Percentiles rank a stretch among this genome's conserved stretches.
phyloP scores from a whole-genome alignment of 2,113 vertebrate genomes.

The Pluvianellus socialis region DNA sequence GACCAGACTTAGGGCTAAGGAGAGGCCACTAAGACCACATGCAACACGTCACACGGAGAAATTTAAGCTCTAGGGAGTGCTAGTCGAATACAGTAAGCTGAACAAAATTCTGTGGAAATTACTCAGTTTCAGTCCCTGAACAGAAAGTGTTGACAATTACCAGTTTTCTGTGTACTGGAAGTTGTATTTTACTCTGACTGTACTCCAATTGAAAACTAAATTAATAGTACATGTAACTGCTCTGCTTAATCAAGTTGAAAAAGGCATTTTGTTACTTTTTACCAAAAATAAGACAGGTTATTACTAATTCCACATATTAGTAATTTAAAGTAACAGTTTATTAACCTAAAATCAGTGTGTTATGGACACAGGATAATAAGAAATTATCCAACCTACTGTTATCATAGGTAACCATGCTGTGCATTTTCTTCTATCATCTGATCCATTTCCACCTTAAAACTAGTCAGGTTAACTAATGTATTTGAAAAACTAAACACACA shows the following conservation, averaged over 20 bases:
- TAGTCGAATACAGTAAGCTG: not conserved
- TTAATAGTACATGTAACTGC: not conserved
- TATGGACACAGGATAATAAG: not conserved
- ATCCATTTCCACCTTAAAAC: not conserved
- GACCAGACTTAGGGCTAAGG: conserved; percentile 17
- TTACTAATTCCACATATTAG: not conserved
- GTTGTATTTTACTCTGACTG: not conserved
- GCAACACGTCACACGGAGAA: not conserved
- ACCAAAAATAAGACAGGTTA: not conserved
- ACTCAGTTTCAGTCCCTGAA: not conserved
- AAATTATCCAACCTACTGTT: not conserved
- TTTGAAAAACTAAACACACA: not conserved
- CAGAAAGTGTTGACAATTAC: not conserved
- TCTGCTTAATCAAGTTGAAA: not conserved
- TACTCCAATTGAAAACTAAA: not conserved
- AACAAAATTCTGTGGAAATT: not conserved
- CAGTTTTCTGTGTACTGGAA: not conserved
- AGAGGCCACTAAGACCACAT: not conserved
- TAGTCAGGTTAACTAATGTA: not conserved
- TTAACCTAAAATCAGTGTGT: not conserved
- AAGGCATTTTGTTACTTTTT: not conserved
- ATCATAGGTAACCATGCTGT: not conserved
- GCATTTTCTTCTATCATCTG: not conserved
- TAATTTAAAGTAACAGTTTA: not conserved
- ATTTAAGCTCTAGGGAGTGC: not conserved